Evolutionary conservation across 30 jellyfish, hydroid and myxozoan genomes (phyloP), one percentile per base, ranked within the genome.

Genomic region (Aurelia aurita): DNA sequence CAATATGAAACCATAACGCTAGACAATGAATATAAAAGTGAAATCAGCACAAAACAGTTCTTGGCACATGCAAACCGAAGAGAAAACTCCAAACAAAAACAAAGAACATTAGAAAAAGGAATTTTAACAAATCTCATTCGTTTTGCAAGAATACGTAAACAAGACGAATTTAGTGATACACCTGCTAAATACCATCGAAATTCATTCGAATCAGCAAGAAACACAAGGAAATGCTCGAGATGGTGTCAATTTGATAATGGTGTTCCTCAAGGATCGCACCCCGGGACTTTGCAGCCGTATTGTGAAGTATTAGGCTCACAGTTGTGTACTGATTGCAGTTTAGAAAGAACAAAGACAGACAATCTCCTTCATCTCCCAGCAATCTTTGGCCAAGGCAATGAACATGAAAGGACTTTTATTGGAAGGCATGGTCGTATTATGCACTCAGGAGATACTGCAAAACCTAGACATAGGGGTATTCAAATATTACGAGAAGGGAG

Each of bases 251-350:
- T 5, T 13, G 25, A 45, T 23, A 19, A 19, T 57, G 85, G 8
- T 8, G 58, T 26, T 26, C 70, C 74, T 10, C 65, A 66, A 10
- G 90, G 80, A 16, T 12, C 75, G 10, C 64, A 49, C 28, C 29
- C 25, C 19, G 70, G 71, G 35, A 12, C 85, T 0, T 67, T 82
- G 64, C 77, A 69, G 46, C 91, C 91, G 3, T 82, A 11, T 68
- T 82, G 91, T 44, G 91, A 82, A 53, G 58, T 82, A 23, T 45
- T 82, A 9, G 91, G 91, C n/a, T 82, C 91, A 5, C 22, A 1
- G 53, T 23, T 82, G 20, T 82, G 91, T 58, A 82, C 74, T 55
- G 84, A 82, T 23, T 82, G 91, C 69, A 45, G 71, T 19, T 68
- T 73, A 19, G 80, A 69, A 44, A 72, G 55, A 29, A 82, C 67